Evolutionary conservation across 2,113 vertebrate species (phyloP).

Genomic region (Nipponia nippon): DNA sequence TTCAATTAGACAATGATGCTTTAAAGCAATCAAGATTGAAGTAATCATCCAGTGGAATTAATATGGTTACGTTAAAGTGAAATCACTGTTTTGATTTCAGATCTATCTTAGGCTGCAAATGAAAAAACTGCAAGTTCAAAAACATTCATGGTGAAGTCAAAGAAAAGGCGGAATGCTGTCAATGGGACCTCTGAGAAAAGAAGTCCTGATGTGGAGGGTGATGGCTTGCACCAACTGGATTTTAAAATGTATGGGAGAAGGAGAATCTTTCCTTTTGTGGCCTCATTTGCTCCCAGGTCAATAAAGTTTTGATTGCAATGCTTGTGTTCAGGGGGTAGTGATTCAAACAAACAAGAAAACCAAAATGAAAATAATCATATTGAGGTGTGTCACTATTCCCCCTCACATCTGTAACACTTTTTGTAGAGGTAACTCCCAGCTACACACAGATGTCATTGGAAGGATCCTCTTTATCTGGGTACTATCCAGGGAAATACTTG

Average conservation of each 20-base stretch:
- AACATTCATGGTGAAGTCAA: background rate
- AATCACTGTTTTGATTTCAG: background rate
- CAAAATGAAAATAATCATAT: background rate
- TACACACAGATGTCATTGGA: background rate
- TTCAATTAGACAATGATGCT: background rate
- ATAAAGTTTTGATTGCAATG: background rate
- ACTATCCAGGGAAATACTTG: background rate
- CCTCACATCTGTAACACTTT: background rate
- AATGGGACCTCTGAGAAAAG: background rate
- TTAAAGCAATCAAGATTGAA: background rate
- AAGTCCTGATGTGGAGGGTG: fast-evolving
- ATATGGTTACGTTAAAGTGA: background rate
- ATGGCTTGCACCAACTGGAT: background rate
- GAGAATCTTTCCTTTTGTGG: background rate
- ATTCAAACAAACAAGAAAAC: background rate
- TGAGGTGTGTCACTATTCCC: background rate
- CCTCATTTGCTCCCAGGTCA: background rate
- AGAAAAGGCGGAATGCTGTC: background rate
- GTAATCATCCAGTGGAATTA: background rate
- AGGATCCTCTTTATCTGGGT: background rate
- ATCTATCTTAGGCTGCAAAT: background rate
- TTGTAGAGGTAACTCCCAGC: background rate
- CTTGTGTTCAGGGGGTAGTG: fast-evolving
- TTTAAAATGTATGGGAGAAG: background rate
- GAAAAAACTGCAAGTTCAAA: background rate